Base-by-base conservation (phyloP, 2,888 invertebrate species). In the Hipparchia sbordonii region DNA sequence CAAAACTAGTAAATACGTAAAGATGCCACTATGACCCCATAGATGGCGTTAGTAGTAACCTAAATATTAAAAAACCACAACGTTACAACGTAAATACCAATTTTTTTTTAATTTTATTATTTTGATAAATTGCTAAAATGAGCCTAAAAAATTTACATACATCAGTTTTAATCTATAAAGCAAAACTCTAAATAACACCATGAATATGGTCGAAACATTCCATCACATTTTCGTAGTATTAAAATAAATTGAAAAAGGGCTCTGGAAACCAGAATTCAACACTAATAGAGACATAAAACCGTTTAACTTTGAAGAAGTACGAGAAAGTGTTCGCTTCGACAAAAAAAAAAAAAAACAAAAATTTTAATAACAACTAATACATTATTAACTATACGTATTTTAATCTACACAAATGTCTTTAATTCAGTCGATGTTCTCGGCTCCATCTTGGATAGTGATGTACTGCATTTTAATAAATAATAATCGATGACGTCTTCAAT, bases 381-480 rank as follows among this genome's bases (percentile, higher is more conserved):
- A 83, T 87, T 88, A 88, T 85, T 86, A 85, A 84, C 81, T 80
- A 83, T 84, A 85, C 84, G 84, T 84, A 84, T 90, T 89, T 88
- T 91, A 90, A 90, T 90, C 87, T 88, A 87, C 85, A 86, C 84
- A 86, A 87, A 90, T 85, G 86, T 86, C 85, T 89, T 83, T 83
- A 82, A 81, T 79, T 87, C 82, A 78, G 82, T 79, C 80, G 79
- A 79, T 80, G 80, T 82, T 82, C 78, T 80, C 77, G 78, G 79
- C 73, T 75, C 77, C 75, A 79, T 78, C 72, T 73, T 33, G 60
- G 56, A 74, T 79, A 83, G 82, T 67, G 82, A 74, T 79, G 84
- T 66, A 54, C 33, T 72, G 39, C 33, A 7, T n/a, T 60, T 51
- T 78, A 76, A 79, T 76, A 79, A 70, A 39, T 39, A 39, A 39